Conservation (phyloP, 2,113 vertebrate species). For the Chrysochloris asiatica region DNA sequence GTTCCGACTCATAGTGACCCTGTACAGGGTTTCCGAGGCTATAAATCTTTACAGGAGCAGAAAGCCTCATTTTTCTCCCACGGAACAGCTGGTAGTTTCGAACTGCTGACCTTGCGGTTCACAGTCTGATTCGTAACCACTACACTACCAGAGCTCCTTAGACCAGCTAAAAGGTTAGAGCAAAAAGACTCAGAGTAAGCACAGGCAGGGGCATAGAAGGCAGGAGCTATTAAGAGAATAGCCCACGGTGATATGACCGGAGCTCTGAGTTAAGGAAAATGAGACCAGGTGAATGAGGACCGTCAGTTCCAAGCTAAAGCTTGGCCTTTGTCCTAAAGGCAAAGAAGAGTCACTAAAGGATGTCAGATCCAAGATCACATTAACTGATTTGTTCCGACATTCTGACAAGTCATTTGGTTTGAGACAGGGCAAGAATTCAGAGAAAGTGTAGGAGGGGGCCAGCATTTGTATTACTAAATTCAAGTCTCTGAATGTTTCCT, state of each 20-base stretch:
- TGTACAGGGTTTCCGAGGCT: too few relatives aligned
- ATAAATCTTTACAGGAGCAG: too few relatives aligned
- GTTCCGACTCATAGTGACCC: too few relatives aligned
- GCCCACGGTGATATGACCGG: fast-evolving
- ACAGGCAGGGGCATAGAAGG: neutral
- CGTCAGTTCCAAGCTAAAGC: neutral
- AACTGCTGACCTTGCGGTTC: too few relatives aligned
- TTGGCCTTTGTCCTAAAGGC: neutral
- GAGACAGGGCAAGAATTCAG: neutral
- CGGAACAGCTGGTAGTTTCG: too few relatives aligned
- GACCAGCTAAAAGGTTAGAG: too few relatives aligned
- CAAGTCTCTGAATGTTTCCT: neutral
- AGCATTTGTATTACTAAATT: neutral
- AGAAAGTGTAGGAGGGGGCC: neutral
- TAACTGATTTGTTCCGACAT: neutral
- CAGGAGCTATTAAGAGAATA: fast-evolving
- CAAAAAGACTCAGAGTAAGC: neutral
- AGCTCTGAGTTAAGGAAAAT: neutral
- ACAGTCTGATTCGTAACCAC: too few relatives aligned
- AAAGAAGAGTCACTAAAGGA: neutral
- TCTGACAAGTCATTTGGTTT: neutral
- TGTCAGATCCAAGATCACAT: neutral
- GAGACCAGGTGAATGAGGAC: neutral
- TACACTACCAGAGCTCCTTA: too few relatives aligned
- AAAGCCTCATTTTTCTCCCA: too few relatives aligned